Base-by-base conservation (phyloP, 2,888 invertebrate genomes). In the Aporophyla lueneburgensis region DNA sequence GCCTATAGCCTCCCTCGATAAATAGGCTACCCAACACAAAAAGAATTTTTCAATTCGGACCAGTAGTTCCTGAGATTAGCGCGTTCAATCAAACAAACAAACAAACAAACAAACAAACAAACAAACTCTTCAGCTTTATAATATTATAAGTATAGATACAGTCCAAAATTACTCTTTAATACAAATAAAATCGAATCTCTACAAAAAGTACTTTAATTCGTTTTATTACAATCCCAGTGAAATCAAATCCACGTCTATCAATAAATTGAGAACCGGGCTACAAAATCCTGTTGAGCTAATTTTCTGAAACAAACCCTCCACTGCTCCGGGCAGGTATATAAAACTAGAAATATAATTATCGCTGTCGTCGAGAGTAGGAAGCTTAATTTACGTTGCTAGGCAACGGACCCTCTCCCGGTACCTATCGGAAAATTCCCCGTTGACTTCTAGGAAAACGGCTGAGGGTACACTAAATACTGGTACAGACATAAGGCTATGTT, bases 291-390 rank as follows among this genome's bases (percentile, higher is more conserved):
- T 75, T 71, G 62, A 81, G 56, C 51, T 75, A 81, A 81, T 71
- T 80, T 46, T 43, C n/a, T 51, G 59, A 33, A 73, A 80, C 61
- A 80, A 84, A 70, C 43, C 69, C 56, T 62, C 19, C 14, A 49
- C 58, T 49, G 46, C 58, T 65, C 49, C 24, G 2, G 14, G 7
- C 40, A 43, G 66, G 43, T 72, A 40, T 43, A 76, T 61, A 71
- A 76, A 85, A 85, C 82, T 71, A 74, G 56, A 78, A 87, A 81
- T 81, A 75, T 86, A 76, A 80, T 83, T 86, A 78, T 76, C 68
- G 69, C 61, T 61, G 51, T 73, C 69, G 70, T 43, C 56, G n/a
- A 19, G 51, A 61, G 78, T 51, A 24, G 68, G 24, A 62, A 83
- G 76, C 68, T 76, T 24, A 68, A 61, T 72, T 71, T 66, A 62